These are phyloP conservation scores for Drosophila guanche DNA, from an alignment of 1,140 invertebrate genomes.

Conservation along the genomic window DNA sequence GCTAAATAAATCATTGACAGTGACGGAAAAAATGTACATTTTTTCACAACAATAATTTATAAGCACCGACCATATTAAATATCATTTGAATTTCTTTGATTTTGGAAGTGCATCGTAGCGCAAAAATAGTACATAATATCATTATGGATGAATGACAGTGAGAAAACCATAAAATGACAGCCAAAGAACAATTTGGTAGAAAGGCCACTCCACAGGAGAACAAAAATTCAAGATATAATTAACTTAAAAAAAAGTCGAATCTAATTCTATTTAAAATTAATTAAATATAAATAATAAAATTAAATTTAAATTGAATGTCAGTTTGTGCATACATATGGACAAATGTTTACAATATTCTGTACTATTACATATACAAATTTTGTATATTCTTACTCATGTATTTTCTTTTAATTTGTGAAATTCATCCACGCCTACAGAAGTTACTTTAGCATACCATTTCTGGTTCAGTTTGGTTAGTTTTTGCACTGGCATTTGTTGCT, in stretches of 20 bases:
- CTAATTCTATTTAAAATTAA: constrained; percentile 20
- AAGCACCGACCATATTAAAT: constrained; percentile 28
- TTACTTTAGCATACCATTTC: constrained; percentile 26
- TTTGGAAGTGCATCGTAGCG: constrained; percentile 2
- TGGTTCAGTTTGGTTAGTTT: constrained; percentile 44
- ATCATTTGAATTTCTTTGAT: constrained; percentile 8
- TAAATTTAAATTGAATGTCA: constrained; percentile 3
- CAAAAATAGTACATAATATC: constrained; percentile 43
- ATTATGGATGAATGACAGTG: constrained; percentile 56
- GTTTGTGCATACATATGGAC: too few relatives aligned
- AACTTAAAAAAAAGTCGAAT: constrained; percentile 23
- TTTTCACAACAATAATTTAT: constrained; percentile 42
- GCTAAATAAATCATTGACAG: constrained; percentile 67
- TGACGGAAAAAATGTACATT: constrained; percentile 19
- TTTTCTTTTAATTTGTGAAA: neutral
- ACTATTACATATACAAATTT: neutral
- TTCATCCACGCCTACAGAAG: too few relatives aligned
- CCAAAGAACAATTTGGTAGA: neutral
- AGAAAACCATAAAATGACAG: constrained; percentile 41
- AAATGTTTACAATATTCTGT: neutral
- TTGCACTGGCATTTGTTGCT: constrained; percentile 33
- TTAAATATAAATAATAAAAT: too few relatives aligned
- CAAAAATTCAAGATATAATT: constrained; percentile 28
- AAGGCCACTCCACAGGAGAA: constrained; percentile 15
- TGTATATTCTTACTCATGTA: neutral